phyloP scores from a whole-genome alignment of 2,888 invertebrate species.

The Erebia epiphron region DNA sequence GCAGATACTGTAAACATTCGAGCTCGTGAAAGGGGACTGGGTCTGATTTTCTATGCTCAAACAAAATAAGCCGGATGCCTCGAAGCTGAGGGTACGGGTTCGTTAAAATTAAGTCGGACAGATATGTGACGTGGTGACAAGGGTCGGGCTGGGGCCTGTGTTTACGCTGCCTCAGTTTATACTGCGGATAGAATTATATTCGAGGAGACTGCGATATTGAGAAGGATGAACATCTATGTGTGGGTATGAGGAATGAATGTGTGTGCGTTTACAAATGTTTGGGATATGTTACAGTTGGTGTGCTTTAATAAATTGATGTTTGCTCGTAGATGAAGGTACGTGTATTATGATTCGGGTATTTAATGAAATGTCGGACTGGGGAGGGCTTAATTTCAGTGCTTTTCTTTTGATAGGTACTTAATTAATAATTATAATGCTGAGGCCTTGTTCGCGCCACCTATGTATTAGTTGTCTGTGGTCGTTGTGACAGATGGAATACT shows the following conservation, averaged over 20 bases:
- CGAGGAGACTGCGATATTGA: slow-evolving; percentile 34
- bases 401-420: neutral
- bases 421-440: neutral
- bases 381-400: neutral
- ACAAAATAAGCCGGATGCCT: slow-evolving; percentile 50
- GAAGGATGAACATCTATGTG: slow-evolving; percentile 35
- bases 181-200: slow-evolving; percentile 37
- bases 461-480: too few species aligned
- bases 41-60: slow-evolving; percentile 42
- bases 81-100: slow-evolving; percentile 49
- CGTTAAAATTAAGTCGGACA: slow-evolving; percentile 70
- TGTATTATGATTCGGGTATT: neutral
- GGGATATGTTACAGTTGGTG: neutral
- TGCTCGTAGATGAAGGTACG: neutral
- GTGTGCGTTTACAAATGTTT: slow-evolving; percentile 11
- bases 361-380: neutral
- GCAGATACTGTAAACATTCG: slow-evolving; percentile 35
- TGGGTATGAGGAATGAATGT: neutral
- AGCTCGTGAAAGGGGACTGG: slow-evolving; percentile 33
- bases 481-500: too few species aligned
- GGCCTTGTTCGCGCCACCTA: too few species aligned
- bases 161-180: slow-evolving; percentile 41
- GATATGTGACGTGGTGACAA: slow-evolving; percentile 74
- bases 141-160: slow-evolving; percentile 61
- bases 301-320: slow-evolving; percentile 5